Evolutionary conservation across 1,140 invertebrate genomes (phyloP).

Genomic region (Heliothis virescens): DNA sequence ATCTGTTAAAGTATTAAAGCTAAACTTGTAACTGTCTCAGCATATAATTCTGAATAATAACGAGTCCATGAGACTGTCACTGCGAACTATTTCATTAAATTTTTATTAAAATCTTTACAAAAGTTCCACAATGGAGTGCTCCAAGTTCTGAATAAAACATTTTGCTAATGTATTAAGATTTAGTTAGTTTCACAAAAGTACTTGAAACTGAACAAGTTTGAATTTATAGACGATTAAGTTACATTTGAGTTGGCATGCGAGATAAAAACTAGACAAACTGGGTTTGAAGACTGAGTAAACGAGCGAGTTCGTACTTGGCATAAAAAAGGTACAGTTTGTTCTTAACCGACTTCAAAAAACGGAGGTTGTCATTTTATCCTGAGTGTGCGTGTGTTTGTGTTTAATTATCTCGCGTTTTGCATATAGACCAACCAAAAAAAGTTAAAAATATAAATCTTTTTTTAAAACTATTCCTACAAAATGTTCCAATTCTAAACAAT

Average conservation of each 20-base stretch:
- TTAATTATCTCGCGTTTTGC: too few relatives aligned
- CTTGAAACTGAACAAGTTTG: background rate
- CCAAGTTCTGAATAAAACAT: constrained; percentile 30
- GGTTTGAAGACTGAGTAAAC: too few relatives aligned
- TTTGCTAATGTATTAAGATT: constrained; percentile 27
- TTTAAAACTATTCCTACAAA: too few relatives aligned
- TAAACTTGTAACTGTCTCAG: background rate
- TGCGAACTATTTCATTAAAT: constrained; percentile 11
- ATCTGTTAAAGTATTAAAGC: background rate
- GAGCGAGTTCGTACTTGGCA: too few relatives aligned
- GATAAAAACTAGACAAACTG: background rate
- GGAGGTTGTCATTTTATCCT: too few relatives aligned
- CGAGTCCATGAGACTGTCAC: background rate
- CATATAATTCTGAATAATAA: constrained; percentile 18
- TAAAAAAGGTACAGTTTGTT: too few relatives aligned
- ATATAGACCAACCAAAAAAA: too few relatives aligned
- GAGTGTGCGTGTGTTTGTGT: too few relatives aligned
- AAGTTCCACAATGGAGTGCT: background rate
- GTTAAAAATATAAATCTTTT: too few relatives aligned
- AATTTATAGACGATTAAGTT: constrained; percentile 24
- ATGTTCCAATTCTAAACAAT: too few relatives aligned
- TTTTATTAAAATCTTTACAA: constrained; percentile 25
- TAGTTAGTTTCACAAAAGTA: constrained; percentile 3
- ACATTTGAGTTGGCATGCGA: background rate
- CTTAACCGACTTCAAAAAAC: too few relatives aligned